Evolutionary conservation across 1,140 invertebrate genomes (phyloP).

Genomic region (Bombus confusus): DNA sequence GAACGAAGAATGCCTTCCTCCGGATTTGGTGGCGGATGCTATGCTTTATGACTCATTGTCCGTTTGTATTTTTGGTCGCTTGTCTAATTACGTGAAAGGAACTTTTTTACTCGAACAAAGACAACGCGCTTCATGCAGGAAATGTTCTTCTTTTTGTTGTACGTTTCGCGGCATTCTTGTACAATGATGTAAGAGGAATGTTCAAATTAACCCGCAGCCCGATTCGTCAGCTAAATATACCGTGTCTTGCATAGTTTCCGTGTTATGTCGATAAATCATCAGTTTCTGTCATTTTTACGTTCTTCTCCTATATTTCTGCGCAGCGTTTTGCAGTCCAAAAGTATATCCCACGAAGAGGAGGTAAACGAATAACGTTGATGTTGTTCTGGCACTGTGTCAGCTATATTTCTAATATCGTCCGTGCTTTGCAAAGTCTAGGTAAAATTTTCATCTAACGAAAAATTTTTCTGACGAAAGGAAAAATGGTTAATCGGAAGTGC

Average conservation of each 20-base stretch:
- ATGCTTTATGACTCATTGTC: conserved; percentile 53
- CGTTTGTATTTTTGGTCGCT: conserved; percentile 24
- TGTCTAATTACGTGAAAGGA: not conserved
- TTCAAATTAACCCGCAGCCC: conserved; percentile 11
- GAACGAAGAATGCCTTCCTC: conserved; percentile 53
- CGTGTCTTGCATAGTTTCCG: not conserved
- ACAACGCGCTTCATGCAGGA: not conserved
- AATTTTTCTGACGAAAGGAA: not conserved
- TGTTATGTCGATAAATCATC: conserved; percentile 50
- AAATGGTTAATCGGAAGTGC: not conserved
- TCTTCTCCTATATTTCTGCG: conserved; percentile 24
- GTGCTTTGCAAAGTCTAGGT: not conserved
- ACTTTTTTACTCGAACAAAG: not conserved
- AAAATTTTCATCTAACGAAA: not conserved
- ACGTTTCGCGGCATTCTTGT: not conserved
- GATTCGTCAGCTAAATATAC: conserved; percentile 49
- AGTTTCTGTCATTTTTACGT: conserved; percentile 50
- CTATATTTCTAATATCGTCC: conserved; percentile 26
- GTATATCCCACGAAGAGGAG: not conserved
- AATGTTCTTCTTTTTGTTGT: not conserved
- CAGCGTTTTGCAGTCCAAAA: conserved; percentile 19
- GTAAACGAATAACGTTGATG: conserved; percentile 46
- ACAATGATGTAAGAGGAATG: not conserved
- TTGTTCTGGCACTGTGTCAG: conserved; percentile 50
- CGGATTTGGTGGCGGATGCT: conserved; percentile 56